A percentile compares a stretch with the other conserved stretches of the same genome.
phyloP scores from a whole-genome alignment of 2,888 invertebrate genomes.

The Habrosyne pyritoides region DNA sequence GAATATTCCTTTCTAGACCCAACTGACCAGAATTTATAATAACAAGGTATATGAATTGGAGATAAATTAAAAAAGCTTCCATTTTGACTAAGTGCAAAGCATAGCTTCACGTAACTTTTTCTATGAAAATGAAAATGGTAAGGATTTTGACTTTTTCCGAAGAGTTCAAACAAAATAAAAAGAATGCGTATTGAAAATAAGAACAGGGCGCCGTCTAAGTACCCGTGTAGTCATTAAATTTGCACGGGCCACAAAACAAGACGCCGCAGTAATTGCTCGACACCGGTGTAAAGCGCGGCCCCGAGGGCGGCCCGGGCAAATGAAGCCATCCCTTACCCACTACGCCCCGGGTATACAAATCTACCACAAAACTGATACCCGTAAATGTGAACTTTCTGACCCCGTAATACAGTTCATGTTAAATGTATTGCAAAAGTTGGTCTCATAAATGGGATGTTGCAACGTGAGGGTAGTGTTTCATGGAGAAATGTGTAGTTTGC shows the following conservation, averaged over 20 bases:
- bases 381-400: conserved; percentile 17
- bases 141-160: too few species aligned
- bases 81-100: too few species aligned
- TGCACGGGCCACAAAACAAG: conserved; percentile 57
- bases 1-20: too few species aligned
- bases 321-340: conserved; percentile 57
- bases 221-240: conserved; percentile 55
- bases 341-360: conserved; percentile 15
- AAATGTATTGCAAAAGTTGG: conserved; percentile 13
- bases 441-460: conserved; percentile 26
- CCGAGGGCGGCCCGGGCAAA: conserved; percentile 50
- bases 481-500: conserved; percentile 56
- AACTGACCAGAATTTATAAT: too few species aligned
- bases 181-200: not conserved
- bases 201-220: not conserved
- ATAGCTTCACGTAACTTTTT: too few species aligned
- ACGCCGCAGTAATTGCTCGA: conserved; percentile 56
- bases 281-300: conserved; percentile 16
- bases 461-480: conserved; percentile 40
- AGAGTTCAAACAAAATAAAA: too few species aligned
- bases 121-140: too few species aligned
- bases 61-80: too few species aligned
- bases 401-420: conserved; percentile 8
- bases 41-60: too few species aligned
- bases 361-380: conserved; percentile 13